Base-by-base conservation (phyloP, 2,113 vertebrate species). In the Formicarius rufipectus region DNA sequence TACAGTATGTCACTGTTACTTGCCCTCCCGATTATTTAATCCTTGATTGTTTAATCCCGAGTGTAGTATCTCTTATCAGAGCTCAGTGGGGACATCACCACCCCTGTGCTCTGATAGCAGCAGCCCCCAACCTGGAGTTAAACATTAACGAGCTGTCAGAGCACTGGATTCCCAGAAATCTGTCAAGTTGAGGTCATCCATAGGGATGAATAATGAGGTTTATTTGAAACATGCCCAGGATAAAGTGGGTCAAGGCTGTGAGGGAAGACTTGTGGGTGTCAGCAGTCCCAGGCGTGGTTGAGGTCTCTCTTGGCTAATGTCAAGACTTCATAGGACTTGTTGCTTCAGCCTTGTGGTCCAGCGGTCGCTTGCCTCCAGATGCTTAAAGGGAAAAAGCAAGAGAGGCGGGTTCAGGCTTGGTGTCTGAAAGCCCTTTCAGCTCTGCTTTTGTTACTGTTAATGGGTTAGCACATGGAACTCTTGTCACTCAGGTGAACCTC, bases 1-100 rank as follows among this genome's bases (percentile, higher is more conserved):
- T 64, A 3, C 0, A 2, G 44, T 0, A 1, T 30, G 35, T 7
- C 2, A 2, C 28, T 77, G 23, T 16, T 53, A 72, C 42, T 73
- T 58, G 80, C 67, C 47, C 71, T 47, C 13, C 22, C 22, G 56
- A 33, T 33, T 66, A 76, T 62, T 68, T 66, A 82, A 83, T 16
- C 76, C 53, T 20, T 4, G 17, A 42, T 92, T 84, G 82, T 73
- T 87, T 75, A 85, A 64, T 31, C 49, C 60, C n/a, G 22, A 1
- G 2, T 14, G 49, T 9, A 2, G 23, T 42, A 7, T 31, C 71
- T 55, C 50, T 89, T 95, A 93, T 89, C 89, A 28, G 44, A 21
- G 21, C 42, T 55, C 35, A 2, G 37, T 4, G 24, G 27, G 37
- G 72, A 58, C 8, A 17, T 30, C 2, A 0, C 53, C 25, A 74